These are phyloP conservation scores for Momotus momota DNA, from an alignment of 2,797 vertebrate species.

Conservation along the genomic window DNA sequence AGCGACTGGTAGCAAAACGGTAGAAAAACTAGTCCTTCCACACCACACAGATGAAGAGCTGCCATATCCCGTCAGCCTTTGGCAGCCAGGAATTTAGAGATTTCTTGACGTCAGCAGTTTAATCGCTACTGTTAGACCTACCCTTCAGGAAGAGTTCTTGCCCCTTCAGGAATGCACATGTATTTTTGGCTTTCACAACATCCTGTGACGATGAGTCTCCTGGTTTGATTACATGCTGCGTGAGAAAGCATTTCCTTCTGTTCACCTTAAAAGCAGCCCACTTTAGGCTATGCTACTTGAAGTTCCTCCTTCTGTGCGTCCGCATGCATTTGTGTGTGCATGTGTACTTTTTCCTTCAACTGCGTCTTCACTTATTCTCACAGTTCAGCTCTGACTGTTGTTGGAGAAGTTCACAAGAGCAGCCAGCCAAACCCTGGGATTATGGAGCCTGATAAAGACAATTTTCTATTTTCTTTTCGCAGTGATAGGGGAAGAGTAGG, in stretches of 20 bases:
- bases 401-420: neutral
- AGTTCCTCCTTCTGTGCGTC: neutral
- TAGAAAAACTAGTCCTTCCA: neutral
- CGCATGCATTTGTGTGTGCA: neutral
- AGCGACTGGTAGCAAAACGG: neutral
- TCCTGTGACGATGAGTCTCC: neutral
- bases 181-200: neutral
- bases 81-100: neutral
- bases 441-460: neutral
- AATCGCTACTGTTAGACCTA: neutral
- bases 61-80: neutral
- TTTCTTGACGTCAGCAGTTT: neutral
- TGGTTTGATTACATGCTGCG: neutral
- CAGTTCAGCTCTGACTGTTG: neutral
- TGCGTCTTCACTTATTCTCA: neutral
- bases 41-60: neutral
- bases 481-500: slow-evolving; percentile 54
- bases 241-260: slow-evolving; percentile 20
- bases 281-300: neutral
- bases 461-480: slow-evolving; percentile 32
- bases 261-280: neutral
- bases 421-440: neutral
- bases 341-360: neutral
- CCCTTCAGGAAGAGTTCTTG: neutral
- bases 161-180: neutral